Base-by-base conservation (phyloP, 1,140 invertebrate species). In the Drosophila sturtevanti region DNA sequence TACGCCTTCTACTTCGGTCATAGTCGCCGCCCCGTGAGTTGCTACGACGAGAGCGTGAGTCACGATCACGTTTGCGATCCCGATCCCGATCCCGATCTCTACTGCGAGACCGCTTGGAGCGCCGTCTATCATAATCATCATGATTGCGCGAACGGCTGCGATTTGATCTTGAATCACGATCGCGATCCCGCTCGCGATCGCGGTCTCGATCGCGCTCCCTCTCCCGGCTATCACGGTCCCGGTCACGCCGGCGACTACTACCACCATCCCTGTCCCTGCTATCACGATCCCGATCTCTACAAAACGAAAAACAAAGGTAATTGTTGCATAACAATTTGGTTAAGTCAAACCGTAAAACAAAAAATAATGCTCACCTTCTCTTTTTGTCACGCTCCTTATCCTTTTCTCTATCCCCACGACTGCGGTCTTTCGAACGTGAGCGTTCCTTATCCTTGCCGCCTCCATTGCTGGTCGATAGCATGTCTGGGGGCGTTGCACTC, bases 111-210 rank as follows among this genome's bases (percentile, higher is more conserved):
- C 85, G 76, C 51, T 84, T 89, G 31, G 41, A 48, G 5, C 81
- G 66, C 0, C 84, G 67, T 18, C 85, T 72, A 6, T 79, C 89
- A 16, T 76, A 38, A 68, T 90, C 85, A 27, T 92, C 92, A 1
- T 93, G 89, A 48, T 92, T 93, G 2, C 92, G 82, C n/a, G 93
- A 93, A 44, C 92, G 90, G 54, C 92, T 93, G 7, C 93, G 92
- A 66, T 82, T 85, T 10, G 79, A 77, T 9, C 73, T 74, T 6
- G 81, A 81, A 65, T 92, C 90, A n/a, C 92, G 74, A 41, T 92
- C 92, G 3, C 92, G 77, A 14, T 92, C 92, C 9, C 92, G 71
- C 1, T 92, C 92, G 0, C 92, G 81, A 6, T 82, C 74, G 16
- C 77, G 62, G 0, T 77, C 74, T 3, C 93, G 84, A 9, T 93